Evolutionary conservation across 2,888 invertebrate species (phyloP).

Genomic region (Masnerella sp.): DNA sequence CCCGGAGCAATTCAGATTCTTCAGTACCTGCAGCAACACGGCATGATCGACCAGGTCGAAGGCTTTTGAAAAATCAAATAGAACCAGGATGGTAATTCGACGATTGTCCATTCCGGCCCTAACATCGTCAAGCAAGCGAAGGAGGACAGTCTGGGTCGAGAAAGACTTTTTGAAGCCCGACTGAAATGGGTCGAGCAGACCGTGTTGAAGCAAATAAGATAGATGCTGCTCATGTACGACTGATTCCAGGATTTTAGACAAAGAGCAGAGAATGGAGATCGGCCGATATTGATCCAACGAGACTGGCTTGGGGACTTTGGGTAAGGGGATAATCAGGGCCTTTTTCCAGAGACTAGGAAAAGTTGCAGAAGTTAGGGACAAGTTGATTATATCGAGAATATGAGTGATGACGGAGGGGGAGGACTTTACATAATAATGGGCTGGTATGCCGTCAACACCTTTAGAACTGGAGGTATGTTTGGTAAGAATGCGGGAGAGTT

Average conservation of each 20-base stretch:
- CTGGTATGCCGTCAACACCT: too few relatives aligned
- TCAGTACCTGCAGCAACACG: background rate
- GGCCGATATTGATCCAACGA: background rate
- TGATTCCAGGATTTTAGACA: background rate
- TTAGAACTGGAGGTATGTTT: too few relatives aligned
- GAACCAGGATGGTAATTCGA: background rate
- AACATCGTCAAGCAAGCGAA: background rate
- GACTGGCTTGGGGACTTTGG: background rate
- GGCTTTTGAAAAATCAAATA: background rate
- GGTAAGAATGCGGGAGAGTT: too few relatives aligned
- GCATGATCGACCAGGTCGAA: constrained; percentile 1
- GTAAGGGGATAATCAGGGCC: background rate
- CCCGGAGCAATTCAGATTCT: background rate
- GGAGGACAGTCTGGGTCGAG: background rate
- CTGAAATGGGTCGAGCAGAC: background rate
- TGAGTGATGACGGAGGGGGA: too few relatives aligned
- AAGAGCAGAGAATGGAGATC: background rate
- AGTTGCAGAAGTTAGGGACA: background rate
- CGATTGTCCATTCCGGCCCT: background rate
- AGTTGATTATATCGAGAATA: too few relatives aligned
- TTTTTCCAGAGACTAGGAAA: too few relatives aligned
- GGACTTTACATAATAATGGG: too few relatives aligned
- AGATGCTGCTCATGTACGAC: too few relatives aligned
- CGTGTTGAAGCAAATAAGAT: too few relatives aligned
- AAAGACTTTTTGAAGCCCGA: too few relatives aligned